These are phyloP conservation scores for Yponomeuta cagnagella DNA, from an alignment of 2,888 invertebrate species.

Conservation along the genomic window DNA sequence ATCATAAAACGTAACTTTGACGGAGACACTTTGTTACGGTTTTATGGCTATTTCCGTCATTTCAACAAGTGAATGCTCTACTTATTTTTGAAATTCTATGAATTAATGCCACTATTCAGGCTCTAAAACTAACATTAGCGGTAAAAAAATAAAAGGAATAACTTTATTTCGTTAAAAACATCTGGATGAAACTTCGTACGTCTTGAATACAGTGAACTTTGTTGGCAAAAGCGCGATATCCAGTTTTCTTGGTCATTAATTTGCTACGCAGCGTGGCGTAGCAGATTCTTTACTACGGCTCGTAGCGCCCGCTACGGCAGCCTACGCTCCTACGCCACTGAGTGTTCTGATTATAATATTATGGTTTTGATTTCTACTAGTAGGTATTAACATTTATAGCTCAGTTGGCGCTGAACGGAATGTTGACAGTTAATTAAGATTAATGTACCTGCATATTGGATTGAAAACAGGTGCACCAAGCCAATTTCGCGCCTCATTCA, in stretches of 20 bases:
- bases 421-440: not conserved
- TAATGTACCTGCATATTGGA: not conserved
- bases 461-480: not conserved
- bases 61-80: too few species aligned
- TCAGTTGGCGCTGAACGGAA: not conserved
- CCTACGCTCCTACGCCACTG: not conserved
- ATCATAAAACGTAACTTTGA: not conserved
- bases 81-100: too few species aligned
- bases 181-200: too few species aligned
- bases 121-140: too few species aligned
- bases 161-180: too few species aligned
- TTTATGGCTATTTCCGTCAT: not conserved
- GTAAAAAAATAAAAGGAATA: too few species aligned
- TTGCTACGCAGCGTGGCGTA: not conserved
- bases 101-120: too few species aligned
- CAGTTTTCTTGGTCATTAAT: not conserved
- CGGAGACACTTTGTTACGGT: not conserved
- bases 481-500: not conserved
- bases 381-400: too few species aligned
- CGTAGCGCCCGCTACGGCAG: not conserved
- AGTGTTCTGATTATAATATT: not conserved
- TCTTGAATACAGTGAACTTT: not conserved
- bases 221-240: not conserved
- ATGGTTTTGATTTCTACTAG: too few species aligned
- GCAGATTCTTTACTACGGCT: not conserved